Evolutionary conservation across 2,113 vertebrate species (phyloP).

Genomic region (Burhinus bistriatus): DNA sequence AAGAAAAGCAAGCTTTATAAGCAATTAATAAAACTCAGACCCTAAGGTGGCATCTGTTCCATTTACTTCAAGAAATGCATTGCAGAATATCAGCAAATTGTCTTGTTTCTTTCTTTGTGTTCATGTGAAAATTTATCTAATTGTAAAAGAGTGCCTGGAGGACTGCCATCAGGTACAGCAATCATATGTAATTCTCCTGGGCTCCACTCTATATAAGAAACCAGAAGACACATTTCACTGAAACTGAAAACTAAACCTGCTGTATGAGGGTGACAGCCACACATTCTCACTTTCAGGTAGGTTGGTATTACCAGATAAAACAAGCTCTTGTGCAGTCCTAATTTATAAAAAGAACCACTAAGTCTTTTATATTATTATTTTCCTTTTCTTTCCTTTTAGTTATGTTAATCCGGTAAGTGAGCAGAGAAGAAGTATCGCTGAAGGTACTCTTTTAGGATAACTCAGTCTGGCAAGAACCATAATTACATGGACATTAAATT

Average conservation of each 20-base stretch:
- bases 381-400: neutral
- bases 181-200: neutral
- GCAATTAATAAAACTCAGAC: slow-evolving; percentile 17
- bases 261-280: neutral
- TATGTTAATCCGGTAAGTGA: neutral
- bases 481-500: neutral
- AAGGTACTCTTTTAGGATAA: neutral
- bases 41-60: slow-evolving; percentile 17
- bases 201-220: neutral
- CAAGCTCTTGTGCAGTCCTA: neutral
- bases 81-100: neutral
- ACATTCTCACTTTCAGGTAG: neutral
- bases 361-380: neutral
- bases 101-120: neutral
- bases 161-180: neutral
- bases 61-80: neutral
- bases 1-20: slow-evolving; percentile 19
- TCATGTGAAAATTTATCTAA: neutral
- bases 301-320: neutral
- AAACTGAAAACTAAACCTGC: neutral
- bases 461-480: neutral
- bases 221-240: neutral
- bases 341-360: neutral
- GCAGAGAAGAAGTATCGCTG: neutral
- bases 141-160: neutral